Conservation (phyloP, 2,797 vertebrate genomes). For the Gadopsis marmoratus region DNA sequence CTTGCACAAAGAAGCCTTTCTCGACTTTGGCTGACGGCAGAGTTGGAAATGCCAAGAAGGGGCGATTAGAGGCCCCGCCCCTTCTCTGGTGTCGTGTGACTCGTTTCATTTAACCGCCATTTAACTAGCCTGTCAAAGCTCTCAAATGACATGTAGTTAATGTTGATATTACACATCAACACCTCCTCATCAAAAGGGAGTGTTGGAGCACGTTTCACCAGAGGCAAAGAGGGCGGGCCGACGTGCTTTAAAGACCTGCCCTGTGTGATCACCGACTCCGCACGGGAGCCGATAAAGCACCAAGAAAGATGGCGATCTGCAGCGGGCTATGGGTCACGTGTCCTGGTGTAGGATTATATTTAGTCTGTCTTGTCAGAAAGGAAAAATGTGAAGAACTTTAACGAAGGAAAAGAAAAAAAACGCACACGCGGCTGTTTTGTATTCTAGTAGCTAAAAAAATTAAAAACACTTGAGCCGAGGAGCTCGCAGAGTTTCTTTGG, state of each 20-base stretch:
- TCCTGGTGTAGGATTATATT: conserved; percentile 78
- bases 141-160: conserved; percentile 63
- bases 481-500: conserved; percentile 68
- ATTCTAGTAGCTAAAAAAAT: conserved; percentile 77
- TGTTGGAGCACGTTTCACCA: conserved; percentile 46
- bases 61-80: conserved; percentile 22
- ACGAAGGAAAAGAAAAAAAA: conserved; percentile 31
- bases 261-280: conserved; percentile 74
- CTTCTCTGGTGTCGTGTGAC: conserved; percentile 31
- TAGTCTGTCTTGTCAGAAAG: conserved; percentile 85
- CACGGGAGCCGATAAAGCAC: conserved; percentile 69
- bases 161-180: conserved; percentile 68
- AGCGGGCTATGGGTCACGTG: conserved; percentile 63
- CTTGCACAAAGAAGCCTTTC: conserved; percentile 75
- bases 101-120: conserved; percentile 51
- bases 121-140: conserved; percentile 45
- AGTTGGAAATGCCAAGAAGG: conserved; percentile 30
- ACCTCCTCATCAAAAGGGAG: conserved; percentile 61
- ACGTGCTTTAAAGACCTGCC: conserved; percentile 39
- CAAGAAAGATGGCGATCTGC: conserved; percentile 54
- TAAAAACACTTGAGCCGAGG: conserved; percentile 75
- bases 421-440: conserved; percentile 52
- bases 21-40: conserved; percentile 32
- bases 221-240: conserved; percentile 34
- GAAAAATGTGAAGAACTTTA: conserved; percentile 80